Evolutionary conservation across 2,113 vertebrate species (phyloP), one percentile per base, ranked within the genome.

Genomic region (Muntiacus muntjak): DNA sequence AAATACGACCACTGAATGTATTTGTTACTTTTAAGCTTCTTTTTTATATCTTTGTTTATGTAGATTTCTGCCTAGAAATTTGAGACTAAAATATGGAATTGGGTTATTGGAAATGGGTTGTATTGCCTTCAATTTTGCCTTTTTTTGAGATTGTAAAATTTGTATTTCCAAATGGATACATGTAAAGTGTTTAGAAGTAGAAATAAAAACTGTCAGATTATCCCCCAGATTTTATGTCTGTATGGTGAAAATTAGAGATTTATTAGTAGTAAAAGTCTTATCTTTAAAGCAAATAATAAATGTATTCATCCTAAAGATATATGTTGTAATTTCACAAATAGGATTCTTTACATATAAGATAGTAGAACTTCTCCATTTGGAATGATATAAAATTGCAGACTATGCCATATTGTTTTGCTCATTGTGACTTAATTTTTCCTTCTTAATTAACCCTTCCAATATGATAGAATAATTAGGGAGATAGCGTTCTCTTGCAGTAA

Each of bases 121-220:
- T 98, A 89, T 95, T 97, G 93, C 92, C 89, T 98, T 97, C 93
- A 97, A 45, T 96, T 89, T 98, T 94, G 89, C 96, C 97, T 98
- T 33, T 76, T 1, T 97, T 97, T 95, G 79, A 97, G 93, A 95
- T 96, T 98, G 98, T 98, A 95, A 97, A 95, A 92, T 95, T 97
- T 98, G 96, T 98, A 89, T 98, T 94, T 97, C 64, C 87, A 97
- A 93, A 25, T 97, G 96, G 90, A 89, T 96, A 90, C 88, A 88
- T 98, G 97, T 98, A 94, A 97, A 96, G 50, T 98, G 93, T 98
- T 97, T 96, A 98, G 97, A 96, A 95, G 62, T 91, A 98, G 96
- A 96, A 95, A 96, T 94, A 93, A 97, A 97, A 95, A 55, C 54
- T 97, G 94, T 90, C 43, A 97, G 54, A 93, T 17, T 84, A 55